Percentiles rank a stretch among this genome's conserved stretches.
Evolutionary conservation across 2,113 vertebrate species (phyloP).

Genomic region (Penelope pileata): DNA sequence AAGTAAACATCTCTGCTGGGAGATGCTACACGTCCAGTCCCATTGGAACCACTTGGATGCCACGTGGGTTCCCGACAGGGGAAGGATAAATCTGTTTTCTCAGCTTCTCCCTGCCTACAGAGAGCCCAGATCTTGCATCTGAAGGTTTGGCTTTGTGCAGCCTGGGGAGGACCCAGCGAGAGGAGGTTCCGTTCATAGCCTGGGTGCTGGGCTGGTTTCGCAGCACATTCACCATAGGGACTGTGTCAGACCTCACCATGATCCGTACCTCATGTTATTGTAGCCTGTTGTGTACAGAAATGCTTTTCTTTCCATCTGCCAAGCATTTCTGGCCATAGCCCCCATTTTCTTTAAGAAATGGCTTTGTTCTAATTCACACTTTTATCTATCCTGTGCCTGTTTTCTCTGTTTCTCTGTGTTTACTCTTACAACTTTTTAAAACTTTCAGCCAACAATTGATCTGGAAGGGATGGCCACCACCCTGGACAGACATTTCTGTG

Average conservation of each 20-base stretch:
- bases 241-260: neutral
- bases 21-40: neutral
- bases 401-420: neutral
- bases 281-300: neutral
- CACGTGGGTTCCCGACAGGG: neutral
- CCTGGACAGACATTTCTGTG: neutral
- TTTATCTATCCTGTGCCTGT: neutral
- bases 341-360: neutral
- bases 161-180: neutral
- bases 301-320: neutral
- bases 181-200: neutral
- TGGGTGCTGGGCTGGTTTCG: neutral
- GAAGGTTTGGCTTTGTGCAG: neutral
- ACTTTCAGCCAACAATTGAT: neutral
- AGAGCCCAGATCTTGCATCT: neutral
- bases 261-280: neutral
- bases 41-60: neutral
- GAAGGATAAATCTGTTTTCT: neutral
- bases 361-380: neutral
- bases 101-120: neutral
- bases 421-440: neutral
- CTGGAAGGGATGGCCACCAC: neutral
- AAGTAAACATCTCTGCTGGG: neutral
- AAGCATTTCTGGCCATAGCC: neutral
- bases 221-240: rapidly evolving